These are phyloP conservation scores for Zelostemma sp. DNA, from an alignment of 1,140 invertebrate genomes.

Conservation along the genomic window DNA sequence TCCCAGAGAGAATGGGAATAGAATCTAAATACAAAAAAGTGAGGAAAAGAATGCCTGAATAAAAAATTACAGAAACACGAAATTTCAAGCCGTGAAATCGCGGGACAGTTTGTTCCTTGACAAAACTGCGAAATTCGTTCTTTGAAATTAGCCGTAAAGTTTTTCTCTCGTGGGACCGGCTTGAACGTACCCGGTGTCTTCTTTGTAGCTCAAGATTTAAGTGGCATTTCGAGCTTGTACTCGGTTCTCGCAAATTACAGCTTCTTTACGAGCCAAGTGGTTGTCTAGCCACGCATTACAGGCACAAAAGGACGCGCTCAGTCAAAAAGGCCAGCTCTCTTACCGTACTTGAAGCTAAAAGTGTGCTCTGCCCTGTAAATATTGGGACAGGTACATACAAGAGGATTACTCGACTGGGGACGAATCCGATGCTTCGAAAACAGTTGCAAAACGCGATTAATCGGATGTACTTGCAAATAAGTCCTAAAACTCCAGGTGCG, in stretches of 20 bases:
- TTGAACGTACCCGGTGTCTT: constrained; percentile 5
- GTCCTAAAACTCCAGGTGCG: constrained; percentile 55
- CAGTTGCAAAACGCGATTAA: too few relatives aligned
- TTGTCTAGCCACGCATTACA: constrained; percentile 50
- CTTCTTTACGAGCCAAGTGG: constrained; percentile 55
- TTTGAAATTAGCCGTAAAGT: neutral
- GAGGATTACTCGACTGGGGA: too few relatives aligned
- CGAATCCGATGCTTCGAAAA: too few relatives aligned
- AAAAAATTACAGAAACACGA: too few relatives aligned
- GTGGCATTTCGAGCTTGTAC: constrained; percentile 43
- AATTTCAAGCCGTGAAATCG: neutral
- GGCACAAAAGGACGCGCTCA: constrained; percentile 51
- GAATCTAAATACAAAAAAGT: neutral
- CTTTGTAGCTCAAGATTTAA: constrained; percentile 30
- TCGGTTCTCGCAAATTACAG: constrained; percentile 53
- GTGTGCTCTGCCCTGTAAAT: constrained; percentile 56
- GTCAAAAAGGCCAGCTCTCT: constrained; percentile 52
- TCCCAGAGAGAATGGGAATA: neutral
- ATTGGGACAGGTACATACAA: constrained; percentile 58
- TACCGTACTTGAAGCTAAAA: constrained; percentile 38
- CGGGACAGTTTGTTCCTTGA: too few relatives aligned
- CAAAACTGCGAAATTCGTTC: neutral
- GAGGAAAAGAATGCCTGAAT: too few relatives aligned
- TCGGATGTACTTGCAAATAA: constrained; percentile 14
- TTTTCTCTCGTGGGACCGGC: neutral